Conservation (phyloP, 1,140 invertebrate genomes). For the Ptiloglossa arizonensis region DNA sequence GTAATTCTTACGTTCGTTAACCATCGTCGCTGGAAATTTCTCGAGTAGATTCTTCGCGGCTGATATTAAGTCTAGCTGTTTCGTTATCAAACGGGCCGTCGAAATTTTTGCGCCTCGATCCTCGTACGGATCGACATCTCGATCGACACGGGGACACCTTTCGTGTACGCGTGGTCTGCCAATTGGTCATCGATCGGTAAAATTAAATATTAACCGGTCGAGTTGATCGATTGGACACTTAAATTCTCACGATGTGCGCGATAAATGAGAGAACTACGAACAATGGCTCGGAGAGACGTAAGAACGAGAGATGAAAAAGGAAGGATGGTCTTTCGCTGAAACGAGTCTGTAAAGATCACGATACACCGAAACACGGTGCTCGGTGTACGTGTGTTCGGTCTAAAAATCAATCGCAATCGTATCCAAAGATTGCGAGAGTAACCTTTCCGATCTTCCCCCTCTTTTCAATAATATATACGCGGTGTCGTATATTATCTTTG, state of each 20-base stretch:
- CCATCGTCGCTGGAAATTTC: slow-evolving; percentile 1
- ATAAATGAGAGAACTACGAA: background rate
- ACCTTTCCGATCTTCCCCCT: background rate
- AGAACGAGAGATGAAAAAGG: background rate
- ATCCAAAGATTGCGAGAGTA: slow-evolving; percentile 12
- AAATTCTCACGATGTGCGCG: background rate
- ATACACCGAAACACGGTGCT: slow-evolving; percentile 10
- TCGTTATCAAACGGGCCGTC: background rate
- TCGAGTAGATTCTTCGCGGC: background rate
- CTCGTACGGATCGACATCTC: background rate
- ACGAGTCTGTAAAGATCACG: background rate
- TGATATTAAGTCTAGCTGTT: background rate
- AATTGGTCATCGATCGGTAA: background rate
- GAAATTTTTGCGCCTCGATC: background rate
- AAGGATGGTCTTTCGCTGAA: background rate
- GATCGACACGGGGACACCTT: background rate
- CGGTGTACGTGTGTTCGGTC: background rate
- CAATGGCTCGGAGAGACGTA: background rate
- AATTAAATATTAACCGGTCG: background rate
- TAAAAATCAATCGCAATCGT: slow-evolving; percentile 17
- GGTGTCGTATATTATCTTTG: background rate
- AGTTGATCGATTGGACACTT: background rate
- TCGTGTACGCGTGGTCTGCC: no score
- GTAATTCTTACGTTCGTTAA: slow-evolving; percentile 38
- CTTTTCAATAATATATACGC: no score